Evolutionary conservation across 2,797 vertebrate species (phyloP).

Genomic region (Dipus sagitta): DNA sequence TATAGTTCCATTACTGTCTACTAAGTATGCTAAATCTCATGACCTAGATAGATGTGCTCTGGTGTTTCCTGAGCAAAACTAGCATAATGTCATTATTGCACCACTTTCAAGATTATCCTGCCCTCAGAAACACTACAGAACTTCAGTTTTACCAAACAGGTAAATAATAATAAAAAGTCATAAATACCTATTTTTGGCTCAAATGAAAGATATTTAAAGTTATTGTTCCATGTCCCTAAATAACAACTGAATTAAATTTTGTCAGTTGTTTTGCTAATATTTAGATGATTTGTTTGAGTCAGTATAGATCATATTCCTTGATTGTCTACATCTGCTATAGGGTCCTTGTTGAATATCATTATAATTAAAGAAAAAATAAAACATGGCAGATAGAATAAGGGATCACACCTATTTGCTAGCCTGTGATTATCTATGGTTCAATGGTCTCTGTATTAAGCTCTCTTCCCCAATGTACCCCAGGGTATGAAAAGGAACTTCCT

Average conservation of each 20-base stretch:
- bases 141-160: neutral
- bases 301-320: neutral
- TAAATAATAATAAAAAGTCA: constrained; percentile 27
- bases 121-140: neutral
- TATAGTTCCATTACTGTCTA: constrained; percentile 26
- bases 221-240: constrained; percentile 20
- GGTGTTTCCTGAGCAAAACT: constrained; percentile 32
- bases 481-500: neutral
- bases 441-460: neutral
- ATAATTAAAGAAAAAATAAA: neutral
- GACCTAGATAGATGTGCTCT: neutral
- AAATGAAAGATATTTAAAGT: constrained; percentile 38
- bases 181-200: neutral
- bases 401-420: neutral
- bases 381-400: neutral
- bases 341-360: neutral
- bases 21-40: neutral
- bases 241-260: constrained; percentile 24
- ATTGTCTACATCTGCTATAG: neutral
- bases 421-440: neutral
- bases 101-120: neutral
- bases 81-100: neutral
- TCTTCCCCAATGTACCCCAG: neutral
- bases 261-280: neutral
- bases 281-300: neutral